Evolutionary conservation across 2,797 vertebrate genomes (phyloP), one percentile per base, ranked within the genome.

Genomic region (Oreochromis mossambicus): DNA sequence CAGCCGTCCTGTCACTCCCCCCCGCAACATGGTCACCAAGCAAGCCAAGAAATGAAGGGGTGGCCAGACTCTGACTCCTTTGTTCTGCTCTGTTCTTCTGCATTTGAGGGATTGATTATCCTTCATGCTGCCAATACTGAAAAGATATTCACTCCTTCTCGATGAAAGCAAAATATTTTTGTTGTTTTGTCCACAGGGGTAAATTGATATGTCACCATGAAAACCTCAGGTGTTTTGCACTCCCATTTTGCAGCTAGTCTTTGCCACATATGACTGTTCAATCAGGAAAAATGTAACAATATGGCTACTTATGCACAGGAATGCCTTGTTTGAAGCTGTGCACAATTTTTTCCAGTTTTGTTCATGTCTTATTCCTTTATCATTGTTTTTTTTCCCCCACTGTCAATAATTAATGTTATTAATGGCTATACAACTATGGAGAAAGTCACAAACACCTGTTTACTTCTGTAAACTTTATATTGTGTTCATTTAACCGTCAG

Each of bases 1-100:
- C 89, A 99, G 98, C 91, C 97, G 98, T 95, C 98, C 98, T 0
- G 98, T 99, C 90, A 99, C 98, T 17, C 98, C 98, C 68, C 98
- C 98, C 89, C 96, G 98, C 93, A 98, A 98, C 95, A 99, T 99
- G 98, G 98, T 99, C 96, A 98, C 98, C 95, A 99, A 99, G 94
- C 98, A 99, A 95, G 97, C 98, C 87, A 99, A 99, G 97, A 99
- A 99, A 97, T 99, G 96, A 97, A 83, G 17, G 24, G 75, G 14
- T 36, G 19, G 8, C 78, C 13, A 21, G 84, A 86, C 85, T 82
- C 51, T 75, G 61, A 63, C 85, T 92, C 83, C 86, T 91, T 80
- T 91, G 26, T 81, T 89, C 90, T 92, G 91, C 92, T 94, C 94
- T 94, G 32, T 73, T 94, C 82, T 88, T 92, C 88, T 90, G 93